A percentile compares a stretch with the other conserved stretches of the same genome.
These are phyloP conservation scores for Dallia pectoralis DNA, from an alignment of 2,797 vertebrate species.

Conservation along the genomic window DNA sequence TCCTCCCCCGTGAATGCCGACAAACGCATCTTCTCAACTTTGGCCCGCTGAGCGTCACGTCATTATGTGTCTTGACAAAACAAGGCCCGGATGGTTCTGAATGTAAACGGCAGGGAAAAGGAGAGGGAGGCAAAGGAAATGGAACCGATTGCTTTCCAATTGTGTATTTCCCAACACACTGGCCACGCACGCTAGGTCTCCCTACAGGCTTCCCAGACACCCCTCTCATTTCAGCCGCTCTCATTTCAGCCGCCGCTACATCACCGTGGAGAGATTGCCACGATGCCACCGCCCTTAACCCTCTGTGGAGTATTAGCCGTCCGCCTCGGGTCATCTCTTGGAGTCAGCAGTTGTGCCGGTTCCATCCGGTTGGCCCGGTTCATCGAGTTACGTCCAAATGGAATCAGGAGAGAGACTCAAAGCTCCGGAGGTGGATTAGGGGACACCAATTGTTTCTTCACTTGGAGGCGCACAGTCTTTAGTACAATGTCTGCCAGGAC, in stretches of 20 bases:
- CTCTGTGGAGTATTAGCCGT: neutral
- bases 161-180: neutral
- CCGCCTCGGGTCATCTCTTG: neutral
- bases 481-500: no score
- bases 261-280: neutral
- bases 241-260: neutral
- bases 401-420: neutral
- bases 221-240: neutral
- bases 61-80: constrained; percentile 46
- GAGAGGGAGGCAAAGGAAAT: constrained; percentile 5
- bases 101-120: constrained; percentile 22
- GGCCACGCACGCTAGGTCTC: neutral
- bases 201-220: neutral
- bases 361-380: neutral
- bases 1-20: constrained; percentile 36
- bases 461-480: neutral
- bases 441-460: neutral
- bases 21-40: constrained; percentile 48
- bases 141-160: constrained; percentile 17
- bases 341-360: neutral
- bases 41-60: constrained; percentile 23
- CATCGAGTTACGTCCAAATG: constrained; percentile 2
- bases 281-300: neutral
- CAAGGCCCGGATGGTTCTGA: constrained; percentile 22
- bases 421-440: neutral